Evolutionary conservation across 2,113 vertebrate species (phyloP), one percentile per base, ranked within the genome.

Genomic region (Progne subis): DNA sequence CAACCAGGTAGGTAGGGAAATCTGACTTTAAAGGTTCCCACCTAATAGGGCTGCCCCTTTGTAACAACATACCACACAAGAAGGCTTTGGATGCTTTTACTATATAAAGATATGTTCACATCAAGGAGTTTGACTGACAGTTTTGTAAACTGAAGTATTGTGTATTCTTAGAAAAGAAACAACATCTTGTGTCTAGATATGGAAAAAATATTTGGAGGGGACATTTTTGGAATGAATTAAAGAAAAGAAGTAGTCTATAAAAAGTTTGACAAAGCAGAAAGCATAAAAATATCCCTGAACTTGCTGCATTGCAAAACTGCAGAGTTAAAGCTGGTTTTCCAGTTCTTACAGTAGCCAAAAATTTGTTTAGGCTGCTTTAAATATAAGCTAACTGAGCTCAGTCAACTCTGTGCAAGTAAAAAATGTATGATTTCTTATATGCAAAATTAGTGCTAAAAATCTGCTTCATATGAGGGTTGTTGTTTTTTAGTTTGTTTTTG

Each of bases 141-240:
- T 97, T 98, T 95, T 96, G 91, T 97, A 97, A 94, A 93, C 87
- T 79, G 47, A 92, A 96, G 95, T 95, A 95, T 82, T 95, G 90
- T 96, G 97, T 98, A 97, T 97, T 97, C 96, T 97, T 97, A 95
- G 94, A 88, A 97, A 94, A 96, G 83, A 92, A 97, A 95, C 92
- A 97, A 68, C 86, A 71, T 97, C 89, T 94, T 91, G 94, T 91
- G 79, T 72, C 97, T 97, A 97, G 97, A 97, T 97, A 98, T 97
- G 97, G 97, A 90, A 94, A 96, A 97, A 97, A 80, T 96, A 96
- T 97, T 97, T 96, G 85, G 49, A 95, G 85, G 57, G 76, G 81
- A 97, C 86, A 56, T 97, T 96, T 97, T 96, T 96, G 95, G 96
- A 97, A 96, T 56, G 59, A 85, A 95, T 82, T 91, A 83, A 82